Evolutionary conservation across 2,888 invertebrate genomes (phyloP), one percentile per base, ranked within the genome.

Genomic region (Phorcus lineatus): DNA sequence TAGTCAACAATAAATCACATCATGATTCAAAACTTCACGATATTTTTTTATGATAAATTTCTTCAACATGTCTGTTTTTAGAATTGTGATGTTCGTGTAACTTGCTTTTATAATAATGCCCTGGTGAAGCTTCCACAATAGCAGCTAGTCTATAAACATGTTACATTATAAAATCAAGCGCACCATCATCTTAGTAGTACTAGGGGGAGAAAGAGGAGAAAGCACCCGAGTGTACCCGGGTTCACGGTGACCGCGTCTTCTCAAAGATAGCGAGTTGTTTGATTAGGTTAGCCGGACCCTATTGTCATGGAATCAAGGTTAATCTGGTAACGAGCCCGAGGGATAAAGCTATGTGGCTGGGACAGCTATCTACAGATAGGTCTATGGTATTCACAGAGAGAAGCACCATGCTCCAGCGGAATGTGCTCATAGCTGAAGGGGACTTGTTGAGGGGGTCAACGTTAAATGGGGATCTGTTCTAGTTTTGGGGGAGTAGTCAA

Each of bases 221-320:
- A 47, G 47, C 47, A 6, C 4, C 47, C 6, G 47, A 47, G 47
- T 11, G 13, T 47, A 62, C 28, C 62, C 13, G 4, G 11, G 62
- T 28, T 62, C 28, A 62, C 62, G 62, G 24, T 62, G 62, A 62
- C 24, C 62, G 19, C 62, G 24, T 17, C 62, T 62, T 62, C 62
- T n/a, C 24, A 62, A 62, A 62, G 62, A 62, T 62, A 62, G 62
- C 17, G 3, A 17, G 16, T 62, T 24, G 28, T 62, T 62, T 62
- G 62, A 62, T 62, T 62, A 62, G 62, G 62, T 62, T 62, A 62
- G 62, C 62, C n/a, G 62, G 62, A 62, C 62, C 4, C 62, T 28
- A 62, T 62, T 62, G 62, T 62, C 24, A 28, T 24, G 62, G 62
- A 62, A 62, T 62, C 62, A 62, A 24, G 28, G 28, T 24, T 62